Conservation (phyloP, 2,113 vertebrate species). For the Hippocampus mohnikei region DNA sequence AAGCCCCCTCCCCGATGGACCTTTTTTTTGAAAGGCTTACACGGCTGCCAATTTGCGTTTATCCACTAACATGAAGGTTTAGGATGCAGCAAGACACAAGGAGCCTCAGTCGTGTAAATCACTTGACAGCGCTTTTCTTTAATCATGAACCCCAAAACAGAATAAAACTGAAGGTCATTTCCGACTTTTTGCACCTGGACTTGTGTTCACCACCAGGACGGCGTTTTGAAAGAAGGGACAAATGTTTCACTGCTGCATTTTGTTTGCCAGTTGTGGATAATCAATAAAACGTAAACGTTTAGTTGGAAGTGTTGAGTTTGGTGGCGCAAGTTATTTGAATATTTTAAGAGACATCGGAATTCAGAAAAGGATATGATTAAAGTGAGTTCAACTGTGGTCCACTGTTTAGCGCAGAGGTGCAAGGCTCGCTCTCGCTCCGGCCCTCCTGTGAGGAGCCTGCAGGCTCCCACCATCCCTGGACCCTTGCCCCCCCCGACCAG, state of each 20-base stretch:
- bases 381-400: too few relatives aligned
- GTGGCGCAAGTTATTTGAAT: too few relatives aligned
- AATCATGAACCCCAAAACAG: not conserved
- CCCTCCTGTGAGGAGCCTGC: too few relatives aligned
- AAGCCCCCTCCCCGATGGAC: too few relatives aligned
- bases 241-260: not conserved
- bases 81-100: not conserved
- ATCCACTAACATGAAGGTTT: not conserved
- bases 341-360: too few relatives aligned
- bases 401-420: too few relatives aligned
- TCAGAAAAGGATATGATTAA: too few relatives aligned
- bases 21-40: not conserved
- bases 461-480: too few relatives aligned
- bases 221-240: not conserved
- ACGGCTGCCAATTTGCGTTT: not conserved
- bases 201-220: not conserved
- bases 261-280: not conserved
- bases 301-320: too few relatives aligned
- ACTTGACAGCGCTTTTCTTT: not conserved
- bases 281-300: not conserved
- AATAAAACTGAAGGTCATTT: not conserved
- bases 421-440: too few relatives aligned
- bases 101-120: not conserved
- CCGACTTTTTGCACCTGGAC: not conserved
- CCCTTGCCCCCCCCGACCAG: too few relatives aligned